These are phyloP conservation scores for Bettongia penicillata DNA, from an alignment of 2,113 vertebrate genomes.

Conservation along the genomic window DNA sequence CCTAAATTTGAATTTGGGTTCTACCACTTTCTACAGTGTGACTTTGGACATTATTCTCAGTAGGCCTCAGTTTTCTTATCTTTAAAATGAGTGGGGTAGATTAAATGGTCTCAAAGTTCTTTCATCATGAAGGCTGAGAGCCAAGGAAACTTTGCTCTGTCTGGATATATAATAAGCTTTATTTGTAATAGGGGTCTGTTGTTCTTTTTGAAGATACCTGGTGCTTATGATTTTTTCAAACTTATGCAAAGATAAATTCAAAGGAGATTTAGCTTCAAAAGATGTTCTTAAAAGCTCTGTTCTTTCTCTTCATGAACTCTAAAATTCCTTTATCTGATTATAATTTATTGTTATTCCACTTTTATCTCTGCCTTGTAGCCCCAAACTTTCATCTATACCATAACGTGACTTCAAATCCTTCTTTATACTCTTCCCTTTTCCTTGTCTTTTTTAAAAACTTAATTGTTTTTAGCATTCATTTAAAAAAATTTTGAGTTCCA, in stretches of 20 bases:
- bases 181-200: conserved; percentile 11
- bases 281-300: conserved; percentile 15
- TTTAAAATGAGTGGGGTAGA: neutral
- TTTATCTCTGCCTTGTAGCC: neutral
- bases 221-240: conserved; percentile 9
- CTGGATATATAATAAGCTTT: neutral
- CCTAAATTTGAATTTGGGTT: neutral
- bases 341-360: neutral
- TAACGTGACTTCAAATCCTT: neutral
- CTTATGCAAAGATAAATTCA: conserved; percentile 8
- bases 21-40: neutral
- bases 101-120: neutral
- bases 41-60: neutral
- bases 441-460: neutral
- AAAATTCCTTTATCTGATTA: neutral
- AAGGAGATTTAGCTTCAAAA: conserved; percentile 27
- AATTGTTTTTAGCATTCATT: no score
- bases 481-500: neutral
- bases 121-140: neutral
- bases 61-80: neutral
- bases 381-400: neutral
- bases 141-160: neutral
- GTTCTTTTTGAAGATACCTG: conserved; percentile 30
- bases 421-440: neutral
- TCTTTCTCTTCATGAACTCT: conserved; percentile 11